Evolutionary conservation across 2,797 vertebrate species (phyloP).

Genomic region (Astyanax mexicanus): DNA sequence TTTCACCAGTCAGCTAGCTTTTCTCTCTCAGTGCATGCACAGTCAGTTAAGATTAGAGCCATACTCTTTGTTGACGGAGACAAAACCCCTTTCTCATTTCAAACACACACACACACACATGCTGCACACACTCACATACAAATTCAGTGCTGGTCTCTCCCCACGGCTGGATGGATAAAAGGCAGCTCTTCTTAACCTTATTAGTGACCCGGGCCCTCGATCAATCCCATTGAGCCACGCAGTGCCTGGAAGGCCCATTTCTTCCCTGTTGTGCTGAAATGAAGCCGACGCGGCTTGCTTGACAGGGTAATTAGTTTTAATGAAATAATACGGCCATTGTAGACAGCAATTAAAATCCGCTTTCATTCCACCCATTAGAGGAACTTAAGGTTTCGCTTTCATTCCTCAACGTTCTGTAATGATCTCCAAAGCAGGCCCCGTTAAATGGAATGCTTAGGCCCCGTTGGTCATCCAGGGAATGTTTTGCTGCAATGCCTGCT

Average conservation of each 20-base stretch:
- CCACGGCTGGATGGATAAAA: conserved; percentile 59
- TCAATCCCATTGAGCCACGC: conserved; percentile 68
- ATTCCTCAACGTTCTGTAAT: conserved; percentile 66
- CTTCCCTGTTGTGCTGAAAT: conserved; percentile 66
- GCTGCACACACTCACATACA: conserved; percentile 23
- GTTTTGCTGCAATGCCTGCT: background rate
- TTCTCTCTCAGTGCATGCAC: conserved; percentile 33
- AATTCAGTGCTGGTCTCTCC: conserved; percentile 46
- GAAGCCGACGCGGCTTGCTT: conserved; percentile 65
- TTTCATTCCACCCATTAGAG: conserved; percentile 73
- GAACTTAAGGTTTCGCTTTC: conserved; percentile 63
- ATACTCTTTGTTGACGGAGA: conserved; percentile 27
- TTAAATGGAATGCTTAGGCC: conserved; percentile 61
- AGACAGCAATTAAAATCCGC: conserved; percentile 75
- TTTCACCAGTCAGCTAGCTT: conserved; percentile 27
- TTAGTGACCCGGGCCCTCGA: conserved; percentile 65
- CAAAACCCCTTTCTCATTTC: conserved; percentile 22
- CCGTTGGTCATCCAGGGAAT: conserved; percentile 42
- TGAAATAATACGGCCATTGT: conserved; percentile 75
- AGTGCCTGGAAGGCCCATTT: conserved; percentile 68
- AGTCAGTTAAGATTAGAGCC: conserved; percentile 51
- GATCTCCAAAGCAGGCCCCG: conserved; percentile 64
- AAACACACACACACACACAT: conserved; percentile 19
- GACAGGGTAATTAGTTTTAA: conserved; percentile 77
- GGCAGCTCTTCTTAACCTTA: conserved; percentile 58